Base-by-base conservation (phyloP, 2,888 invertebrate genomes). In the Calameuta filiformis region DNA sequence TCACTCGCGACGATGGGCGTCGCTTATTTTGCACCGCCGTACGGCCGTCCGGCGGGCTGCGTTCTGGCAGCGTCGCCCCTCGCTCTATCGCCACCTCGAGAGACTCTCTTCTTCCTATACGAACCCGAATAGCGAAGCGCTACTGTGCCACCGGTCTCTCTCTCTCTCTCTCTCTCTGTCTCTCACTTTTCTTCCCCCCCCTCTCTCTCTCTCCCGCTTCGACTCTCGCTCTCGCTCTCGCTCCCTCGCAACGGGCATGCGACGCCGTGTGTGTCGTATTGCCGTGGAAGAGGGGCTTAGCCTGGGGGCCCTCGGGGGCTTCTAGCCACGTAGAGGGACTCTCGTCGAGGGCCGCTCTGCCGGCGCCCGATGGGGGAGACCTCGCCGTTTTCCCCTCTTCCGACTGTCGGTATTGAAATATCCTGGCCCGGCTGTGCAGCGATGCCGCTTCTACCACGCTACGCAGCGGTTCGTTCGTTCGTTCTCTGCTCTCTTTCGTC, bases 401-500 rank as follows among this genome's bases (percentile, higher is more conserved):
- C 75, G 79, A 77, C 79, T 81, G 79, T 76, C 80, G 78, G 86
- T 88, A 87, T 87, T 86, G 88, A 88, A 89, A 89, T 88, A 89
- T 87, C 87, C 87, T 87, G 87, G 85, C 85, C 83, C 86, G 83
- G 85, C 82, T 83, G 87, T 87, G 89, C 88, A 83, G 82, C 85
- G 89, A 88, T 89, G 88, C 89, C 87, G 86, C 88, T 88, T 88
- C 86, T 88, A 79, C 75, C 77, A 80, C 80, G 79, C 82, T 82
- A 79, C 78, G 80, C 80, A 79, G 78, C 40, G 78, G 78, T 76
- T 80, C 76, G 78, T 75, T 76, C 80, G 80, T 56, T 79, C 73
- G 69, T 68, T 68, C 40, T 80, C 56, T 75, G 40, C 75, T 73
- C 31, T 33, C 35, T 33, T 73, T 68, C 31, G 68, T 77, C 76